Evolutionary conservation across 2,113 vertebrate species (phyloP).

Genomic region (Pelusios castaneus): DNA sequence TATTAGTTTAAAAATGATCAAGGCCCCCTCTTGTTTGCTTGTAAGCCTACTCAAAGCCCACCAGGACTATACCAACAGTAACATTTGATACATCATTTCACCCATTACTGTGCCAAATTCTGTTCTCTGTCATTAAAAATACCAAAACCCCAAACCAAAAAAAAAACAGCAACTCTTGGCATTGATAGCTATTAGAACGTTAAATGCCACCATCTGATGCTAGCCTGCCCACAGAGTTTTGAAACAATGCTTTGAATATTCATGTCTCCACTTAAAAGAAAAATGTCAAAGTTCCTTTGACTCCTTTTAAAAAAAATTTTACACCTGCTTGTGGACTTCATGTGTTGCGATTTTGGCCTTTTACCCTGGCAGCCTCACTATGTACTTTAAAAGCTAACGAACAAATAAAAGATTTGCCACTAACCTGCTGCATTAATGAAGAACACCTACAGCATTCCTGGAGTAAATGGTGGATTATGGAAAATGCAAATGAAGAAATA

Average conservation of each 20-base stretch:
- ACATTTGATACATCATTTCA: not conserved
- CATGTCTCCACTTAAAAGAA: not conserved
- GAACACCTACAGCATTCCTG: fast-evolving
- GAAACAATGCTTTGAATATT: not conserved
- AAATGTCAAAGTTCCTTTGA: not conserved
- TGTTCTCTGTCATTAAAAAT: not conserved
- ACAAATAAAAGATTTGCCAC: not conserved
- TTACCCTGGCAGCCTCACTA: not conserved
- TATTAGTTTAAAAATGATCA: not conserved
- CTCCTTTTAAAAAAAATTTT: fast-evolving
- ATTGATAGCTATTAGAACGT: not conserved
- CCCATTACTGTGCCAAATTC: not conserved
- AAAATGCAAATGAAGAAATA: not conserved
- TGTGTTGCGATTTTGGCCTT: not conserved
- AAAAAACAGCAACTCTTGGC: not conserved
- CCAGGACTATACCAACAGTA: not conserved
- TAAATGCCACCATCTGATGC: not conserved
- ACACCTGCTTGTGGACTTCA: not conserved
- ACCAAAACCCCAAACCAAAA: not conserved
- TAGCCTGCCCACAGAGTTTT: not conserved
- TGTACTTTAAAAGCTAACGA: not conserved
- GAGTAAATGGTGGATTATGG: fast-evolving
- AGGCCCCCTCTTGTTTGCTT: not conserved
- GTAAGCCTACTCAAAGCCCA: not conserved
- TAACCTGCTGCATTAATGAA: not conserved